Evolutionary conservation across 2,113 vertebrate genomes (phyloP), one percentile per base, ranked within the genome.

Genomic region (Corythaeola cristata): DNA sequence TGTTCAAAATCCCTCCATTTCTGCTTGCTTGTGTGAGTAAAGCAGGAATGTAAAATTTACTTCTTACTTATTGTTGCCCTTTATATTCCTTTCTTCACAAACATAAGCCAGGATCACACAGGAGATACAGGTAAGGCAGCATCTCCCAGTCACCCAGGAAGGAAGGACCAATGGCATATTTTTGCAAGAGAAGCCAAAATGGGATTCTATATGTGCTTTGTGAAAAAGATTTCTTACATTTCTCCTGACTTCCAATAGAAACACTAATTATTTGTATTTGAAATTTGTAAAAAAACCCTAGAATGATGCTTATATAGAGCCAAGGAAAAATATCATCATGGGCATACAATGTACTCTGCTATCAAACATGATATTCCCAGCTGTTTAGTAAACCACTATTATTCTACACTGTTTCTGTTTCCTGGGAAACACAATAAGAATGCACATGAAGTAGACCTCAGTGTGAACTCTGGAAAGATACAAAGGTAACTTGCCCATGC

Each of bases 401-500:
- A 56, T 82, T 90, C 41, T 64, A 52, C n/a, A 52, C 39, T 27
- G 52, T 81, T 96, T 96, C 68, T 55, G 73, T 97, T 96, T 97
- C 74, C 79, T 32, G 35, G 91, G 91, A 97, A 97, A 96, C 87
- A 93, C 45, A 95, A 18, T 63, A 58, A 59, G 59, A 96, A 91
- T 16, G 45, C 97, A 95, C 72, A 88, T 35, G 96, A 97, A 88
- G 39, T 18, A 94, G 55, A 92, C n/a, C 92, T 97, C 84, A 90
- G 28, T 41, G 14, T 73, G 91, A 97, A 95, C 88, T 90, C 68
- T 88, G 52, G 76, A 93, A 96, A 96, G 96, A 90, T 90, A 92
- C 90, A 95, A 97, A 96, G 69, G 74, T 96, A 69, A 77, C 66
- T 84, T 87, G 73, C 60, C 69, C 87, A 78, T 35, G 71, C 39